Evolutionary conservation across 1,140 invertebrate genomes (phyloP), one percentile per base, ranked within the genome.

Genomic region (Episyrphus balteatus): DNA sequence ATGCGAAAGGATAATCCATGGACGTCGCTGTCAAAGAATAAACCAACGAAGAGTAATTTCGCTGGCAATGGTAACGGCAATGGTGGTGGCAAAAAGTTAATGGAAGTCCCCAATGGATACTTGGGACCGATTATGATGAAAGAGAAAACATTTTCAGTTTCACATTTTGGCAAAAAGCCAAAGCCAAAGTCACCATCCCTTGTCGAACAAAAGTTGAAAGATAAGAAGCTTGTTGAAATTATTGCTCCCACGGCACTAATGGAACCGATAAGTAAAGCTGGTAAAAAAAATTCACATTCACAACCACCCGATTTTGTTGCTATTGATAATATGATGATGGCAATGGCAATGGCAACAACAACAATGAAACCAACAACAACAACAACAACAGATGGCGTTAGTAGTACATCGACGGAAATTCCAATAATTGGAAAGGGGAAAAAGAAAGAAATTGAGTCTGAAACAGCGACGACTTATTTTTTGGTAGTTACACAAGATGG

Each of bases 111-210:
- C 18, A 61, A 59, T 46, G 62, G 60, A 17, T 66, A 60, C 21
- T 50, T 66, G 47, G 62, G 62, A 37, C 62, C 62, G 7, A 65
- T 66, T 21, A 57, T 65, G 17, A 65, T 66, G 60, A 57, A 55
- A 12, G 62, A 66, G 32, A 62, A 60, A 42, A 60, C 53, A 2
- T 55, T 60, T 37, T 55, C 52, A 30, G 62, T 56, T 42, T 47
- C 51, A 50, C 62, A 62, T 38, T 54, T 51, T 3, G 38, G 53
- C 5, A 56, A 55, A 43, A 55, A 58, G 31, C 59, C 59, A 13
- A 47, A 55, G 33, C 46, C 55, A 8, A 32, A 34, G 40, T 47
- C 18, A 50, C 31, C 44, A 31, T 19, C 30, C 15, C 0, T 31
- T 50, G 40, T 66, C 21, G 62, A 61, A 38, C 38, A 47, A 0